Base-by-base conservation (phyloP, 1,140 invertebrate species). In the Drosophila ironensis region DNA sequence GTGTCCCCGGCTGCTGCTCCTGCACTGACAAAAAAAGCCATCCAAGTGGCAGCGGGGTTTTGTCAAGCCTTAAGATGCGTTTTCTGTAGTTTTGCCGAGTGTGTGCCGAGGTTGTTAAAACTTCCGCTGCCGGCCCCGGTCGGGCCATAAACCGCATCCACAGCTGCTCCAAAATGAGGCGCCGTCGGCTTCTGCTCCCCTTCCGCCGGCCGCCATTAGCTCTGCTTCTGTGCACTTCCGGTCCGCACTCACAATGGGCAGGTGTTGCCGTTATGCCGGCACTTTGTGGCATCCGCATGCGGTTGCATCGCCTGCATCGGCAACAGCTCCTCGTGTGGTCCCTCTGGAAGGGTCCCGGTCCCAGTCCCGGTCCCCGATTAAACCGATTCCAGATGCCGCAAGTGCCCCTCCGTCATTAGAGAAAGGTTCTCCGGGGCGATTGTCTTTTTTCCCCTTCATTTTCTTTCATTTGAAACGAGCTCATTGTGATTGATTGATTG, bases 101-200 rank as follows among this genome's bases (percentile, higher is more conserved):
- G 4, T 56, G 50, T 64, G 12, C 25, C 45, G 47, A 66, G 59
- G 56, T 63, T 71, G 66, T 63, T 78, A 78, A 78, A 78, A 78
- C 74, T 78, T 78, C 74, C 74, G 74, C 61, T 63, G 59, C 74
- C n/a, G 63, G 69, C 75, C 59, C 60, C 72, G 33, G 64, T 54
- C 45, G 56, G 51, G 9, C 33, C 9, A 47, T 57, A 77, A 78
- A 68, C 74, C 54, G 74, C 74, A 72, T 54, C 28, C 67, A 59
- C 73, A 78, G 69, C 69, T 78, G 54, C 74, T 67, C 72, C 72
- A 76, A 76, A 76, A 71, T 51, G 71, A 61, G 64, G 50, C 66
- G 51, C 64, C 46, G 25, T 45, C 41, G 4, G 14, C 14, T 27
- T 33, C n/a, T 22, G 17, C 47, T 11, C 24, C 40, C 52, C 47